These are phyloP conservation scores for Tinamus major DNA, from an alignment of 2,797 vertebrate genomes.

Conservation along the genomic window DNA sequence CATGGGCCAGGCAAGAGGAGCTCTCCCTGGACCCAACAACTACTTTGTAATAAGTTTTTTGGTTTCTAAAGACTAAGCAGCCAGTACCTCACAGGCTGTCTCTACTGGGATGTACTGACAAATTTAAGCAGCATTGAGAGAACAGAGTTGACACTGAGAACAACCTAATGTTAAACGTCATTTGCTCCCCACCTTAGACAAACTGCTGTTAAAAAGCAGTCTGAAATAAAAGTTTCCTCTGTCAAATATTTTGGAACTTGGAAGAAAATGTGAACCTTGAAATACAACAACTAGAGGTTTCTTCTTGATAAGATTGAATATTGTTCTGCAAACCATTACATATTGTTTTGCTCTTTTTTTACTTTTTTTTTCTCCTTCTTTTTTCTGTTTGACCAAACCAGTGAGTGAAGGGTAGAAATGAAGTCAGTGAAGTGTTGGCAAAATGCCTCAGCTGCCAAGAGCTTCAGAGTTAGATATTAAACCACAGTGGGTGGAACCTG, in stretches of 20 bases:
- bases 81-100: background rate
- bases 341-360: constrained; percentile 21
- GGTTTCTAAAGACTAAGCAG: background rate
- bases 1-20: background rate
- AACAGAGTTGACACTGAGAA: background rate
- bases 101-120: background rate
- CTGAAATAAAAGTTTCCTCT: background rate
- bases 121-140: background rate
- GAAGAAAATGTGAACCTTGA: constrained; percentile 6
- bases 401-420: background rate
- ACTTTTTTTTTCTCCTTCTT: background rate
- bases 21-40: background rate
- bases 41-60: background rate
- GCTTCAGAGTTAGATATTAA: constrained; percentile 37
- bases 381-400: background rate
- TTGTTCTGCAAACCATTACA: background rate
- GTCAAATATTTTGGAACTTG: background rate
- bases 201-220: background rate
- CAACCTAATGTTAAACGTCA: background rate
- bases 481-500: background rate
- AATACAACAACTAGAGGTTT: background rate
- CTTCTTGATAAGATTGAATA: background rate
- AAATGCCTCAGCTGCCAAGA: background rate
- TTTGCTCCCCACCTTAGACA: background rate
- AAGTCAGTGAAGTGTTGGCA: background rate